phyloP scores from a whole-genome alignment of 2,888 invertebrate species.

The Hyppa rectilinea region DNA sequence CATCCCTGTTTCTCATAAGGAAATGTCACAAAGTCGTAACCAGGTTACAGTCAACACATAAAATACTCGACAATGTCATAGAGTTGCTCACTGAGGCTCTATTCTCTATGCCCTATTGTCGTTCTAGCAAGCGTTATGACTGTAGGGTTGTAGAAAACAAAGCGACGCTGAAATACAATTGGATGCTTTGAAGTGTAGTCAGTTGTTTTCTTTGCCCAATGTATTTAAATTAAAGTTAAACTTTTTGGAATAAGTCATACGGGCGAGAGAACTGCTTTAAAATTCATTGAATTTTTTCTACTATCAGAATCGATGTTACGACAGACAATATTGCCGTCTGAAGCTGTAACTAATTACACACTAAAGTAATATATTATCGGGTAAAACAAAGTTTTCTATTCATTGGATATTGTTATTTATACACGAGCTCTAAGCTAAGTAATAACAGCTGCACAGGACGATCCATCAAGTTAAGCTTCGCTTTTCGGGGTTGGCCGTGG shows the following conservation, averaged over 20 bases:
- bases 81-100: constrained; percentile 40
- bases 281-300: not conserved
- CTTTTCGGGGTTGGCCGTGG: too few relatives aligned
- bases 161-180: not conserved
- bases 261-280: not conserved
- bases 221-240: not conserved
- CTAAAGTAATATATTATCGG: too few relatives aligned
- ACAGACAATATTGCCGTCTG: not conserved
- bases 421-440: too few relatives aligned
- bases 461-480: too few relatives aligned
- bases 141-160: constrained; percentile 43
- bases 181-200: not conserved
- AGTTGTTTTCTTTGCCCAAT: not conserved
- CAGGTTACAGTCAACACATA: constrained; percentile 60
- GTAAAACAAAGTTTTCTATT: too few relatives aligned
- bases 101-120: constrained; percentile 50
- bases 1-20: constrained; percentile 23
- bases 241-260: not conserved
- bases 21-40: constrained; percentile 57
- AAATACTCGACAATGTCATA: constrained; percentile 65
- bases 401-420: too few relatives aligned
- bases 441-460: too few relatives aligned
- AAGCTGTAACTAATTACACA: too few relatives aligned
- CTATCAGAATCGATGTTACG: not conserved
- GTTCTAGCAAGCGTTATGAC: constrained; percentile 46